These are phyloP conservation scores for Sturnira hondurensis DNA, from an alignment of 2,113 vertebrate genomes.

Conservation along the genomic window DNA sequence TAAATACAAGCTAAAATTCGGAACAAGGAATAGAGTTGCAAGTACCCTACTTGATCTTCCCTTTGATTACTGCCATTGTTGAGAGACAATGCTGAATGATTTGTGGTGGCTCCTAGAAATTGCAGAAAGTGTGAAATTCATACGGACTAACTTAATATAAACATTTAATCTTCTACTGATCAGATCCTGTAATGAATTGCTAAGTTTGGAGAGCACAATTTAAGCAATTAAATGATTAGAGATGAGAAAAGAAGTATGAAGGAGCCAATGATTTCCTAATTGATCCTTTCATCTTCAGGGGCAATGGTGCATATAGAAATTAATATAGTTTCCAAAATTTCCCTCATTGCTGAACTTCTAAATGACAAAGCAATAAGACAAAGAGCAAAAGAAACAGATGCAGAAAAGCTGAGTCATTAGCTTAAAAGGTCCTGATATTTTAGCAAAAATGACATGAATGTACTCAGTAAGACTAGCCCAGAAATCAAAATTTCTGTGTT, in stretches of 20 bases:
- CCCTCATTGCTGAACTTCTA: neutral
- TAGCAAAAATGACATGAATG: slow-evolving; percentile 33
- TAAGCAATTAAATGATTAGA: slow-evolving; percentile 25
- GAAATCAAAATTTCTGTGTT: slow-evolving; percentile 22
- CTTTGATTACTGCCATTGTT: neutral
- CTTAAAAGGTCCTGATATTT: slow-evolving; percentile 60
- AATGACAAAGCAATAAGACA: slow-evolving; percentile 45
- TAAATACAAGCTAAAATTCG: neutral
- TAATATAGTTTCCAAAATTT: neutral
- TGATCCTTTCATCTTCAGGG: slow-evolving; percentile 36
- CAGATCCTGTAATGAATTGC: neutral
- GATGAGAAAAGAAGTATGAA: neutral
- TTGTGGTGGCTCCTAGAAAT: neutral
- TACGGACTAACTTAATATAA: neutral
- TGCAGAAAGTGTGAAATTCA: neutral
- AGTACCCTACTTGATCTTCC: neutral
- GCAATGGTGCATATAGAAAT: neutral
- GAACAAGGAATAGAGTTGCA: neutral
- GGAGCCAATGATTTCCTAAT: neutral
- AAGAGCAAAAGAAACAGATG: neutral
- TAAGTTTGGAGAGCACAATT: neutral
- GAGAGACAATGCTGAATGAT: neutral
- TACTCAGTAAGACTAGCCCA: neutral
- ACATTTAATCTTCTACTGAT: neutral
- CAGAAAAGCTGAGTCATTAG: slow-evolving; percentile 35